A percentile compares a stretch with the other conserved stretches of the same genome.
phyloP scores from a whole-genome alignment of 2,888 invertebrate species.

The Drosophila acutilabella region DNA sequence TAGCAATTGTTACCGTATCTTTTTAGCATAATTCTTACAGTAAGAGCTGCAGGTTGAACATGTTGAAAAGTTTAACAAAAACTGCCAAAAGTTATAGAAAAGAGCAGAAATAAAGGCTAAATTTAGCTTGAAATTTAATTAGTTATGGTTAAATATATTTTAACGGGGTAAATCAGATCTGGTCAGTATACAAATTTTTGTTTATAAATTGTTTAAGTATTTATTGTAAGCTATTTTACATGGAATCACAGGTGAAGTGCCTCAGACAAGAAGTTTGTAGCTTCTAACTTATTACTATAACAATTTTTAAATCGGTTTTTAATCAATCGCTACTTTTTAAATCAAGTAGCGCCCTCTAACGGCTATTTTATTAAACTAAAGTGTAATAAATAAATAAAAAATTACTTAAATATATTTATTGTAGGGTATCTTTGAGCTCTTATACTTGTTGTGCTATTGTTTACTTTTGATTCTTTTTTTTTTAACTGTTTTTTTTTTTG shows the following conservation, averaged over 20 bases:
- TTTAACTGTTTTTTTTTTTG: constrained; percentile 22
- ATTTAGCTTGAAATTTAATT: not conserved
- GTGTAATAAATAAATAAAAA: too few species aligned
- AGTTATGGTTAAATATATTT: not conserved
- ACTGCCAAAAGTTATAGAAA: not conserved
- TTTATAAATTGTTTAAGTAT: not conserved
- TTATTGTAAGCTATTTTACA: too few species aligned
- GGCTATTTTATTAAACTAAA: too few species aligned
- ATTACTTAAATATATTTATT: too few species aligned
- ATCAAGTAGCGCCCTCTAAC: too few species aligned
- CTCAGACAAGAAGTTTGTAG: not conserved
- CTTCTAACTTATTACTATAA: too few species aligned
- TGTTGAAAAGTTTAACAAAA: not conserved
- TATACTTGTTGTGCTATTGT: constrained; percentile 13
- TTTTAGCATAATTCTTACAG: not conserved
- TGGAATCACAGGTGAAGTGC: not conserved
- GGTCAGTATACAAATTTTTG: too few species aligned
- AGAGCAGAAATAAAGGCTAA: too few species aligned
- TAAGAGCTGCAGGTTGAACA: not conserved
- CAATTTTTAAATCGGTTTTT: too few species aligned
- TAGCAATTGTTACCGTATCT: not conserved
- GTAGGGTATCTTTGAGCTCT: not conserved
- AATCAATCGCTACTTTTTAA: too few species aligned
- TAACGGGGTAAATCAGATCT: not conserved
- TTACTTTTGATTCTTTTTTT: constrained; percentile 9